These are phyloP conservation scores for Pararge aegeria DNA, from an alignment of 1,140 invertebrate species.

Conservation along the genomic window DNA sequence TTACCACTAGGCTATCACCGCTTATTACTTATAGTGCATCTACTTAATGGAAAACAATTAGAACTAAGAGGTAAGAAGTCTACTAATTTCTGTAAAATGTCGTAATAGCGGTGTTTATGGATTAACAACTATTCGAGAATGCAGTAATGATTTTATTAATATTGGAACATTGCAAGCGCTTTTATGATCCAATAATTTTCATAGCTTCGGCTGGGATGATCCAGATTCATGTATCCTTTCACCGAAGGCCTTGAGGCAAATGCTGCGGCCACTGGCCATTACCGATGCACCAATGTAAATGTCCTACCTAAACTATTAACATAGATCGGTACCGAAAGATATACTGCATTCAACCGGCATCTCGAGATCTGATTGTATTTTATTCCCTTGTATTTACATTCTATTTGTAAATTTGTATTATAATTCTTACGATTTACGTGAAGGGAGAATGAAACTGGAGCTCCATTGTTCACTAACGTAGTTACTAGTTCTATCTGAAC, in stretches of 20 bases:
- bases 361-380: slow-evolving; percentile 40
- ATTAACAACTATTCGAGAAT: slow-evolving; percentile 11
- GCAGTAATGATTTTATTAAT: slow-evolving; percentile 5
- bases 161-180: slow-evolving; percentile 13
- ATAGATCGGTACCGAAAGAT: slow-evolving; percentile 64
- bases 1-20: too few species aligned
- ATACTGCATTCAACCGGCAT: slow-evolving; percentile 41
- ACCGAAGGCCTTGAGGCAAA: slow-evolving; percentile 64
- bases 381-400: slow-evolving; percentile 36
- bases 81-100: neutral
- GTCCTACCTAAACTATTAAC: slow-evolving; percentile 64
- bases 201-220: slow-evolving; percentile 56
- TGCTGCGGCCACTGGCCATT: slow-evolving; percentile 58
- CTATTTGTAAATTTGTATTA: slow-evolving; percentile 27
- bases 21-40: too few species aligned
- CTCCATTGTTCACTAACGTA: slow-evolving; percentile 28
- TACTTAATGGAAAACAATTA: too few species aligned
- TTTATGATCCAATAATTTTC: slow-evolving; percentile 28
- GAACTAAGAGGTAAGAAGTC: neutral
- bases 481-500: slow-evolving; percentile 20
- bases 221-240: slow-evolving; percentile 73
- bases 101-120: neutral
- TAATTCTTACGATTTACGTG: slow-evolving; percentile 21
- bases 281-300: slow-evolving; percentile 67
- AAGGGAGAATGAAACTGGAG: slow-evolving; percentile 22